phyloP scores from a whole-genome alignment of 2,888 invertebrate species.

The Carpatolechia fugitivella region DNA sequence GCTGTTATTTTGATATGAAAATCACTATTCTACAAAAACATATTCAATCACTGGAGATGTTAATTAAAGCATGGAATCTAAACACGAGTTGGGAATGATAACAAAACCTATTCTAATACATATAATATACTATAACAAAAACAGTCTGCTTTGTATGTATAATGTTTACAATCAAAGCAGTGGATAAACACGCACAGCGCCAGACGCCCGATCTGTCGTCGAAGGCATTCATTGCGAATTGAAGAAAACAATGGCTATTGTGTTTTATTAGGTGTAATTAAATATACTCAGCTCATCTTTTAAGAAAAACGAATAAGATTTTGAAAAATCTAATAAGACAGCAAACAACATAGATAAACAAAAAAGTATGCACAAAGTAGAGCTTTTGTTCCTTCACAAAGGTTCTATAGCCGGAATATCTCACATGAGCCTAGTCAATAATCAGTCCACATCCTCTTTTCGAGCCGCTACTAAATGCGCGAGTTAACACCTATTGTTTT shows the following conservation, averaged over 20 bases:
- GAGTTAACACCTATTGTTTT: conserved; percentile 63
- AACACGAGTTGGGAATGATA: conserved; percentile 32
- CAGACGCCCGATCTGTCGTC: conserved; percentile 30
- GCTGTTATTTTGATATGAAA: not conserved
- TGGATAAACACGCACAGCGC: conserved; percentile 39
- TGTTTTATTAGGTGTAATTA: not conserved
- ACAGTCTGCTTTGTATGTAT: conserved; percentile 41
- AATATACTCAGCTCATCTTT: not conserved
- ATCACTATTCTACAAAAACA: not conserved
- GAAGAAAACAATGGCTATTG: conserved; percentile 28
- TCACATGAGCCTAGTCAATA: conserved; percentile 31
- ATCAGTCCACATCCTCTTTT: conserved; percentile 52
- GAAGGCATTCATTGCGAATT: conserved; percentile 36
- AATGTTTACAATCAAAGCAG: conserved; percentile 38
- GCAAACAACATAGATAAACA: not conserved
- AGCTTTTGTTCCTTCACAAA: not conserved
- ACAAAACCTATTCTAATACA: conserved; percentile 32
- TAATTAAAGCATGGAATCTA: not conserved
- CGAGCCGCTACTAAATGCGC: conserved; percentile 43
- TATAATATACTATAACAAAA: conserved; percentile 36
- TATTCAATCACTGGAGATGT: not conserved
- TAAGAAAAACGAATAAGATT: not conserved
- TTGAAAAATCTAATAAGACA: not conserved
- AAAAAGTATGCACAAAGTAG: too few relatives aligned
- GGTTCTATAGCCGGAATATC: not conserved